Conservation (phyloP, 2,113 vertebrate genomes). For the Leuciscus idus region DNA sequence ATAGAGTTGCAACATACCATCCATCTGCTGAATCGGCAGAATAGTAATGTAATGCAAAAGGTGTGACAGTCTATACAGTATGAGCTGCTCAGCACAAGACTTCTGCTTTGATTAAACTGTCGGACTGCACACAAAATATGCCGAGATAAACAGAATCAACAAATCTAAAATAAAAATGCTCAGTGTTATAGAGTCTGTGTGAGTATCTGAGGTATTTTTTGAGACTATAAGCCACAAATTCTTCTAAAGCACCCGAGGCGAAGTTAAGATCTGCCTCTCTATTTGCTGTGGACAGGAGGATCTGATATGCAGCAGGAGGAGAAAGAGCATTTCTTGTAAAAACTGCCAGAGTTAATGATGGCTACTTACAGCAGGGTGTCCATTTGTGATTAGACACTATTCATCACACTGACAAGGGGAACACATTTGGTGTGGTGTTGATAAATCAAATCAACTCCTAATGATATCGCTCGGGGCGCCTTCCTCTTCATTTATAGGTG, state of each 20-base stretch:
- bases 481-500: conserved; percentile 40
- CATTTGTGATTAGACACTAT: conserved; percentile 54
- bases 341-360: conserved; percentile 45
- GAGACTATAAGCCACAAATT: neutral
- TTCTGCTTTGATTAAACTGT: neutral
- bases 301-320: neutral
- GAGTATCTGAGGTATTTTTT: neutral
- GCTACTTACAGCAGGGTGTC: conserved; percentile 50
- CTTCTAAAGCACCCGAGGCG: neutral
- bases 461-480: conserved; percentile 41
- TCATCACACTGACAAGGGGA: conserved; percentile 46
- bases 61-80: conserved; percentile 1
- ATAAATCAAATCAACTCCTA: conserved; percentile 53
- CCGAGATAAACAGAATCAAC: neutral
- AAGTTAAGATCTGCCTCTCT: neutral
- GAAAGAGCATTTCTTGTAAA: conserved; percentile 37
- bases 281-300: conserved; percentile 25
- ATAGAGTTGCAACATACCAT: neutral
- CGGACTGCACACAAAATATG: neutral
- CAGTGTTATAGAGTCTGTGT: neutral
- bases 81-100: conserved; percentile 3
- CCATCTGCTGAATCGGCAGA: conserved; percentile 45
- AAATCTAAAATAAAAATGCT: neutral
- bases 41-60: conserved; percentile 42
- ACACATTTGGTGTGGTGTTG: conserved; percentile 52